Conservation (phyloP, 2,888 invertebrate species). For the Sericinus montela region DNA sequence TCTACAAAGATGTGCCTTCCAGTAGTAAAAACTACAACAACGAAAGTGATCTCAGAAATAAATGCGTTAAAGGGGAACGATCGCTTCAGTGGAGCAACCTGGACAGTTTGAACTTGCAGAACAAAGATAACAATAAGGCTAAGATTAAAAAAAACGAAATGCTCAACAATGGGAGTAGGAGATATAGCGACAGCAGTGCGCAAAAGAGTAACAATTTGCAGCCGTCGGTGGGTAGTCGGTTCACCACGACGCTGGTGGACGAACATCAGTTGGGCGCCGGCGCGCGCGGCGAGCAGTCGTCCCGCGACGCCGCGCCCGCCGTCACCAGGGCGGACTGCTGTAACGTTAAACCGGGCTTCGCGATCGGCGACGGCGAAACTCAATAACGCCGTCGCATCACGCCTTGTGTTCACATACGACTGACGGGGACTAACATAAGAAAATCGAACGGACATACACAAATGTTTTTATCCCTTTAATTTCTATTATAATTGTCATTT, state of each 20-base stretch:
- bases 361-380: slow-evolving; percentile 39
- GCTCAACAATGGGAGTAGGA: slow-evolving; percentile 57
- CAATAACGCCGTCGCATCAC: not conserved
- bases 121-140: slow-evolving; percentile 39
- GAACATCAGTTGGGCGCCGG: slow-evolving; percentile 48
- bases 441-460: too few species aligned
- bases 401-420: too few species aligned
- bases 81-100: slow-evolving; percentile 39
- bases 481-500: too few species aligned
- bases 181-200: slow-evolving; percentile 63
- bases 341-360: slow-evolving; percentile 59
- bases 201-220: slow-evolving; percentile 48
- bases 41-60: slow-evolving; percentile 47
- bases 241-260: slow-evolving; percentile 62
- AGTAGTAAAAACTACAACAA: slow-evolving; percentile 66
- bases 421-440: too few species aligned
- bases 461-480: too few species aligned
- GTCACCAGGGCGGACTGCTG: slow-evolving; percentile 58
- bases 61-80: slow-evolving; percentile 47
- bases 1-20: slow-evolving; percentile 63
- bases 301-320: slow-evolving; percentile 27
- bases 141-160: slow-evolving; percentile 47
- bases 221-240: slow-evolving; percentile 47
- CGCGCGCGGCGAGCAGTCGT: slow-evolving; percentile 42
- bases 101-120: slow-evolving; percentile 48